Evolutionary conservation across 2,888 invertebrate genomes (phyloP).

Genomic region (Heliconius hortense): DNA sequence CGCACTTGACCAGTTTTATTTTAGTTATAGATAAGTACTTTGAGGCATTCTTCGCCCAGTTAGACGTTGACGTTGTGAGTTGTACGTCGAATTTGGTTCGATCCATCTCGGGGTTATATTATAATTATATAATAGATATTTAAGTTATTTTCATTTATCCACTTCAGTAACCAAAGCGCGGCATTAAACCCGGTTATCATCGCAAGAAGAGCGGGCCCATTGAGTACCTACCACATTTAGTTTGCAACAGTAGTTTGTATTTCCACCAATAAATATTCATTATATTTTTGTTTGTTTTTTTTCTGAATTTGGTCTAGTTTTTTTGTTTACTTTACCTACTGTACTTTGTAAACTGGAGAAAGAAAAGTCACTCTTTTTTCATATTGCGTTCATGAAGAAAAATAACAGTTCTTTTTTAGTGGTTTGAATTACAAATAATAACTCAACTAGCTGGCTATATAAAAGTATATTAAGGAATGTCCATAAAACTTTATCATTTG

Average conservation of each 20-base stretch:
- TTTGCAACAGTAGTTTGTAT: no score
- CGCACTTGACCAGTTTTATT: no score
- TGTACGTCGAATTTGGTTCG: not conserved
- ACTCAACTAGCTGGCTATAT: not conserved
- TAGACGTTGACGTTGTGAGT: not conserved
- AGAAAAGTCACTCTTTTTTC: no score
- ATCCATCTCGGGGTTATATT: not conserved
- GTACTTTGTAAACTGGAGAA: no score
- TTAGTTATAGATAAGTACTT: not conserved
- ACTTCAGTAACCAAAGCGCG: not conserved
- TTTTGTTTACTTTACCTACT: no score
- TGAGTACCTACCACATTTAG: no score
- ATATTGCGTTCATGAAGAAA: no score
- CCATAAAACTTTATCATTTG: conserved; percentile 22
- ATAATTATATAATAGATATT: not conserved
- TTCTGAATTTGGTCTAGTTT: not conserved
- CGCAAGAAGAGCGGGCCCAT: no score
- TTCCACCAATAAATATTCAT: no score
- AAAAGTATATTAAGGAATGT: conserved; percentile 14
- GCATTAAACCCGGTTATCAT: not conserved
- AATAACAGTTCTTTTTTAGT: no score
- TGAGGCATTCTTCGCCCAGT: not conserved
- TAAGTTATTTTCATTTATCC: not conserved
- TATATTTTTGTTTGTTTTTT: not conserved
- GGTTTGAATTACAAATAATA: no score